A percentile compares a stretch with the other conserved stretches of the same genome.
These are phyloP conservation scores for Lithophane leautieri DNA, from an alignment of 2,888 invertebrate genomes.

Conservation along the genomic window DNA sequence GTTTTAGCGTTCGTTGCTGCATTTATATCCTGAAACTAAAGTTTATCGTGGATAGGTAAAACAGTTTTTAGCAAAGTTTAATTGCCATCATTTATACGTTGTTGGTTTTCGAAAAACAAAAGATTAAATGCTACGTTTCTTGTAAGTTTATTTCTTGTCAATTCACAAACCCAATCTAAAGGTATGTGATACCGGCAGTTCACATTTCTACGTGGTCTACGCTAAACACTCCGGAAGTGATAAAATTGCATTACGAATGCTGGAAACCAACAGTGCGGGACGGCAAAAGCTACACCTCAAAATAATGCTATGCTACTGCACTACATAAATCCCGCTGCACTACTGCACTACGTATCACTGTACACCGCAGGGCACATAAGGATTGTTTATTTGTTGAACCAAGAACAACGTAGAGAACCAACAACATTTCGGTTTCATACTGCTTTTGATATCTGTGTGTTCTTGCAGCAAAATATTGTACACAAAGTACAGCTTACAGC, in stretches of 20 bases:
- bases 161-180: neutral
- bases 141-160: neutral
- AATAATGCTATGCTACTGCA: constrained; percentile 22
- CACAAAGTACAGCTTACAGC: neutral
- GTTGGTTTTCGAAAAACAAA: too few relatives aligned
- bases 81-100: neutral
- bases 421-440: neutral
- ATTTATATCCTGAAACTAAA: neutral
- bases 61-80: neutral
- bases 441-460: neutral
- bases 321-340: constrained; percentile 29
- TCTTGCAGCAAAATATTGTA: neutral
- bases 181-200: neutral
- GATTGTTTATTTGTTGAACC: constrained; percentile 18
- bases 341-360: constrained; percentile 10
- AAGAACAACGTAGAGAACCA: constrained; percentile 11
- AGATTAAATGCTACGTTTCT: too few relatives aligned
- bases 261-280: constrained; percentile 17
- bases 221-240: constrained; percentile 2
- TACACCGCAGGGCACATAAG: constrained; percentile 3
- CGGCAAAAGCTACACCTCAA: constrained; percentile 31
- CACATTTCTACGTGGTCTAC: neutral
- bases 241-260: constrained; percentile 22
- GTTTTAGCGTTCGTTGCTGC: neutral
- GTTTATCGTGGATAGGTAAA: neutral